Evolutionary conservation across 2,797 vertebrate genomes (phyloP).

Genomic region (Stomatorhinus walkeri): DNA sequence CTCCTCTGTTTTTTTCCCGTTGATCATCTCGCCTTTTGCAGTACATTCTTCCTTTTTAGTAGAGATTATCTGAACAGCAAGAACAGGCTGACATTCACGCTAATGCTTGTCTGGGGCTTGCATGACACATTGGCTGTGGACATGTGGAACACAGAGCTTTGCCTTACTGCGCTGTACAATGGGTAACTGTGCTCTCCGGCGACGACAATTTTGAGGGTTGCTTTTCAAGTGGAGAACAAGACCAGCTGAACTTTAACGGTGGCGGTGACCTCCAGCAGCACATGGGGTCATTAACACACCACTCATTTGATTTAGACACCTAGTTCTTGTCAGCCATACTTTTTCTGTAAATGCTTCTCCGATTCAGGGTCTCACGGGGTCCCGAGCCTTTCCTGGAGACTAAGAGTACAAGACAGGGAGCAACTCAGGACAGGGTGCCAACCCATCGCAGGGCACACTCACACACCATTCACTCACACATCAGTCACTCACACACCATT

Average conservation of each 20-base stretch:
- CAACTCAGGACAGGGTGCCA: not conserved
- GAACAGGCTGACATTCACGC: not conserved
- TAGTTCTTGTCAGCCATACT: not conserved
- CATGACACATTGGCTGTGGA: not conserved
- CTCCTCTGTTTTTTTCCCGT: not conserved
- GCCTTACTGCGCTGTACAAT: not conserved
- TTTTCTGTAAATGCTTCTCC: not conserved
- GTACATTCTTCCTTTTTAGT: not conserved
- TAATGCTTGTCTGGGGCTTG: not conserved
- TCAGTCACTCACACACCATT: too few species aligned
- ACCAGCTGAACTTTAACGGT: not conserved
- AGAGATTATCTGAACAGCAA: not conserved
- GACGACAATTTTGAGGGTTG: not conserved
- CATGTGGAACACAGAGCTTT: not conserved
- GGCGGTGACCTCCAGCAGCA: not conserved
- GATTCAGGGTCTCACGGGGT: not conserved
- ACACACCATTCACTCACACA: not conserved
- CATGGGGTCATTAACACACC: not conserved
- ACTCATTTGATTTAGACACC: not conserved
- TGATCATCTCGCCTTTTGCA: not conserved
- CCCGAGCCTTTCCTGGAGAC: not conserved
- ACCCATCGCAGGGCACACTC: not conserved
- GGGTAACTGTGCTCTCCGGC: not conserved
- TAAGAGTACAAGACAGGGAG: not conserved
- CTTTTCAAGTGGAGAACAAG: not conserved